phyloP scores from a whole-genome alignment of 1,140 invertebrate species.

The Polyergus mexicanus region DNA sequence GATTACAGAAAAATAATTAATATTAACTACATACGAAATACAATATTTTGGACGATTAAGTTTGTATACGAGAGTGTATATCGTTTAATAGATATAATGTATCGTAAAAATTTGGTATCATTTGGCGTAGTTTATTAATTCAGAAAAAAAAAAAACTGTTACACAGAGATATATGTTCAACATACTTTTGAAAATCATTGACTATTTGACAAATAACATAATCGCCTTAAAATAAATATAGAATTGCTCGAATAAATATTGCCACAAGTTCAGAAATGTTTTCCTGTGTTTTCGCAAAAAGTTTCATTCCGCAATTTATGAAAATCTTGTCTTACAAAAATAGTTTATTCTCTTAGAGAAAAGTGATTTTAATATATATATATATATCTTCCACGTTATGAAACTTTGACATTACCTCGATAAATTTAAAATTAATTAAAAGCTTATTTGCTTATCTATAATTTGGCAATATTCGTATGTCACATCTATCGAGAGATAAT shows the following conservation, averaged over 20 bases:
- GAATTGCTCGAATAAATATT: conserved; percentile 51
- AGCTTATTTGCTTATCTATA: conserved; percentile 38
- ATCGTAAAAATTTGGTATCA: conserved; percentile 6
- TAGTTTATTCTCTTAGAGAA: conserved; percentile 37
- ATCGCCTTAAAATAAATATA: conserved; percentile 22
- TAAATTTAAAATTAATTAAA: conserved; percentile 10
- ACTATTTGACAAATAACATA: conserved; percentile 8
- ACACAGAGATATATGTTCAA: conserved; percentile 11
- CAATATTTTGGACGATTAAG: not conserved
- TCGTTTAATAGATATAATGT: conserved; percentile 5
- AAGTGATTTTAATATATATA: conserved; percentile 19
- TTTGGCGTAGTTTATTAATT: conserved; percentile 20
- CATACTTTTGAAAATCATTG: conserved; percentile 5
- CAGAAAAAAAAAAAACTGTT: conserved; percentile 24
- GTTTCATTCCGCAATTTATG: conserved; percentile 30
- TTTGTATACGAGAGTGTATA: not conserved
- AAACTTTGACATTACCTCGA: conserved; percentile 36
- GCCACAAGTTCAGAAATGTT: conserved; percentile 44
- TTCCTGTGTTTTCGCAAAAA: conserved; percentile 25
- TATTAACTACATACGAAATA: not conserved
- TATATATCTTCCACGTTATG: conserved; percentile 19
- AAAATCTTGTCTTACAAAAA: conserved; percentile 52
- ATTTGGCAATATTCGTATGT: conserved; percentile 33
- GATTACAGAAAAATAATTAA: not conserved
- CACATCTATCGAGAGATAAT: conserved; percentile 9